Evolutionary conservation across 1,140 invertebrate species (phyloP).

Genomic region (Galendromus occidentalis): DNA sequence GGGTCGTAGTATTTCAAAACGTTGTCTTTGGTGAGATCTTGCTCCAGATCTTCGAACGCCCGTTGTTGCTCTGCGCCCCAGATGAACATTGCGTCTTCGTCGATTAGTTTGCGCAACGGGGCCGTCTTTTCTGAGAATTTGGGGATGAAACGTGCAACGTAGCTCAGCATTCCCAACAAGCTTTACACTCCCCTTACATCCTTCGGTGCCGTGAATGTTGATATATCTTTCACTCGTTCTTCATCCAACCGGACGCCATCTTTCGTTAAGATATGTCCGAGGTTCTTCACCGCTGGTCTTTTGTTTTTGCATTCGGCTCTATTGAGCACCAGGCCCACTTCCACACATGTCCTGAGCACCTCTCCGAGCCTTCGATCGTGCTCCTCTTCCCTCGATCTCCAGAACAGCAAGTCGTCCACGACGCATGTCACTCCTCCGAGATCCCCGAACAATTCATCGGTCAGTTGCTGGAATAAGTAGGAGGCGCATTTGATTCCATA

Average conservation of each 20-base stretch:
- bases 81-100: constrained; percentile 15
- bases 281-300: background rate
- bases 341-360: no score
- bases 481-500: background rate
- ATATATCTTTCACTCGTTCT: background rate
- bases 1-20: constrained; percentile 21
- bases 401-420: no score
- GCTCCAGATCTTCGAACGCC: background rate
- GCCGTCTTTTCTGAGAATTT: constrained; percentile 24
- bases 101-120: constrained; percentile 19
- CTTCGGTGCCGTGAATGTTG: background rate
- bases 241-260: constrained; percentile 22
- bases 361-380: no score
- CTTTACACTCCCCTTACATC: constrained; percentile 20
- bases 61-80: constrained; percentile 12
- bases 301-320: no score
- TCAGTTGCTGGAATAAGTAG: background rate
- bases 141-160: constrained; percentile 24
- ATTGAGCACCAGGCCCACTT: no score
- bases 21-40: background rate
- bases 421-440: background rate
- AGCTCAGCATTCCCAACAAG: constrained; percentile 26
- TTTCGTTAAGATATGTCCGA: constrained; percentile 18
- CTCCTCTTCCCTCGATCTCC: no score
- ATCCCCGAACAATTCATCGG: background rate